Conservation (phyloP, 2,888 invertebrate genomes). For the Loripinus fragilis region DNA sequence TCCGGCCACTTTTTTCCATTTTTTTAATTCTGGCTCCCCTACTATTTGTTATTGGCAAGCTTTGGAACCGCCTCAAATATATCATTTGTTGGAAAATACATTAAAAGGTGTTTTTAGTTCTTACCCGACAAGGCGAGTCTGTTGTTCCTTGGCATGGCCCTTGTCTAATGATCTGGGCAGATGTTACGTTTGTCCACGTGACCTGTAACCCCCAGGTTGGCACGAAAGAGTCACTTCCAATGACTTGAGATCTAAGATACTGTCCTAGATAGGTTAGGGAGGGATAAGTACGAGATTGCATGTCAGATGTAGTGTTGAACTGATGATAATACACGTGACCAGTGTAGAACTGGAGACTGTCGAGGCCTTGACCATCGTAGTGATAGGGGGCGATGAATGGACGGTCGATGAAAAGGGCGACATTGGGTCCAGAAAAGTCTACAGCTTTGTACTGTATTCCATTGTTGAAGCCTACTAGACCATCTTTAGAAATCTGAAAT, state of each 20-base stretch:
- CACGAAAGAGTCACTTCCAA: conserved; percentile 93
- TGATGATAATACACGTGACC: not conserved
- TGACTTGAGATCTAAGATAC: conserved; percentile 88
- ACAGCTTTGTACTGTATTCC: conserved; percentile 18
- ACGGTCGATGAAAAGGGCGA: conserved; percentile 49
- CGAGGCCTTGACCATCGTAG: conserved; percentile 50
- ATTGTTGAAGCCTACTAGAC: conserved; percentile 56
- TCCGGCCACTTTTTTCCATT: no score
- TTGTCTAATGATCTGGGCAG: not conserved
- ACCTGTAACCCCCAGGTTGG: conserved; percentile 95
- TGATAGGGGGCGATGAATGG: conserved; percentile 73
- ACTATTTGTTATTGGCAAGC: no score
- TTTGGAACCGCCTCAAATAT: no score
- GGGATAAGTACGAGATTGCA: not conserved
- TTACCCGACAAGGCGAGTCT: conserved; percentile 43
- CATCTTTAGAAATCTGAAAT: conserved; percentile 68
- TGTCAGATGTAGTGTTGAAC: not conserved
- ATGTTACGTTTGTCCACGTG: conserved; percentile 97
- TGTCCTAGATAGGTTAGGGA: conserved; percentile 44
- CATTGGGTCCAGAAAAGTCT: conserved; percentile 50
- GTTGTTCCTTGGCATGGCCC: conserved; percentile 17
- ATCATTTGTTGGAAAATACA: no score
- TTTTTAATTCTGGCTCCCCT: no score
- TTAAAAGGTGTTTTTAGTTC: no score
- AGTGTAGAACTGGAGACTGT: not conserved